Base-by-base conservation (phyloP, 1,140 invertebrate genomes). In the Brachionus sp. region DNA sequence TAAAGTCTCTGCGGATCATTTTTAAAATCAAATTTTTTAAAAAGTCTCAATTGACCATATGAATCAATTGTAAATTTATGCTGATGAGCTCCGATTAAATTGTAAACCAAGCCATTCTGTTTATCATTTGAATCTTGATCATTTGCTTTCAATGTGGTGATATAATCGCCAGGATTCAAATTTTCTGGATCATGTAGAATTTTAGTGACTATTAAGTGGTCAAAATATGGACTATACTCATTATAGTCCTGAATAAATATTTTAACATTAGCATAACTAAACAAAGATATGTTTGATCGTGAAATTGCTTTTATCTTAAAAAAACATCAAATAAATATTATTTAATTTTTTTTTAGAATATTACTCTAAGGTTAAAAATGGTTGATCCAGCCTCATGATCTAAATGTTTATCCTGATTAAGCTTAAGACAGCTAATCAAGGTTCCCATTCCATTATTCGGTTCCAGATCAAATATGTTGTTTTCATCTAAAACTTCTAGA, bases 11-110 rank as follows among this genome's bases (percentile, higher is more conserved):
- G 12, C 12, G 16, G 0, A 23, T 62, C 77, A n/a, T 39, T 37
- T 42, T 19, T 42, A 10, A 78, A 78, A 25, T 78, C 77, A 66
- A 80, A 62, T 62, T 80, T 57, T 39, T 19, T 35, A 23, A 80
- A 62, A n/a, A 80, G 19, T 12, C 9, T 29, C 6, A 57, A 62
- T 62, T 66, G 35, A 42, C 77, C 77, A 25, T 13, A n/a, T 62
- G 50, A 57, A 80, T 80, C 77, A 37, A 80, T 80, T 80, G n/a
- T 80, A 25, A 66, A 80, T 25, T 62, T 57, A 25, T 66, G 13
- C 33, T 80, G 29, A 80, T 80, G 50, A 23, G 77, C 46, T 23
- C 62, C 77, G 7, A 42, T 39, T 39, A 80, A 35, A 62, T 39
- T 29, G 35, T 80, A 80, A 3, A 35, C 16, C 13, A 80, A 75